Evolutionary conservation across 2,888 invertebrate species (phyloP).

Genomic region (Ectemnius cavifrons): DNA sequence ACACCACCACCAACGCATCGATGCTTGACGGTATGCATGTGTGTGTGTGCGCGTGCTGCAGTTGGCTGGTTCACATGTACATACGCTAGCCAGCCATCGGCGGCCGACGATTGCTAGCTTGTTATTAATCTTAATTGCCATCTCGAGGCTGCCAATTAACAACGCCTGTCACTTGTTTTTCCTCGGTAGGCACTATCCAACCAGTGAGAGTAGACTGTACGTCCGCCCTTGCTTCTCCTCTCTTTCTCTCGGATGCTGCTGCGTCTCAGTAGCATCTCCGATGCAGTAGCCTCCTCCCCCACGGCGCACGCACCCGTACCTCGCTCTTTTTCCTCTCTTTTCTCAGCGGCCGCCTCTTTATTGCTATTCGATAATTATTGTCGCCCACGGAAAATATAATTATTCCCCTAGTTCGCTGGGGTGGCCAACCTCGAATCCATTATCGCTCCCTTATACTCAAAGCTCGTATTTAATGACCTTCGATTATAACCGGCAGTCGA

Average conservation of each 20-base stretch:
- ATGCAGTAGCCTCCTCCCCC: conserved; percentile 9
- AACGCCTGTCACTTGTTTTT: conserved; percentile 74
- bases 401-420: conserved; percentile 31
- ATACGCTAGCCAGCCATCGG: conserved; percentile 41
- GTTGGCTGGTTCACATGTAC: conserved; percentile 11
- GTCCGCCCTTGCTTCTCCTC: conserved; percentile 9
- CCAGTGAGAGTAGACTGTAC: conserved; percentile 23
- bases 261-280: conserved; percentile 24
- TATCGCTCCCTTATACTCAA: conserved; percentile 42
- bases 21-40: neutral
- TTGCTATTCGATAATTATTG: conserved; percentile 68
- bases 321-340: conserved; percentile 20
- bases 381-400: conserved; percentile 58
- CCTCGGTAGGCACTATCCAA: conserved; percentile 58
- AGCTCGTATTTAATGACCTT: conserved; percentile 32
- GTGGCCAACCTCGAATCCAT: conserved; percentile 44
- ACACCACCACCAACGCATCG: neutral
- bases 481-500: conserved; percentile 31
- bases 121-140: conserved; percentile 77
- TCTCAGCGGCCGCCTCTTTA: conserved; percentile 33
- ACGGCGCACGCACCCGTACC: neutral
- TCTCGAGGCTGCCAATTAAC: conserved; percentile 75
- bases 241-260: conserved; percentile 11
- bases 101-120: conserved; percentile 66
- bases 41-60: neutral